Evolutionary conservation across 92 coral and sea anemone species (phyloP).

Genomic region (Heliopora coerulea): DNA sequence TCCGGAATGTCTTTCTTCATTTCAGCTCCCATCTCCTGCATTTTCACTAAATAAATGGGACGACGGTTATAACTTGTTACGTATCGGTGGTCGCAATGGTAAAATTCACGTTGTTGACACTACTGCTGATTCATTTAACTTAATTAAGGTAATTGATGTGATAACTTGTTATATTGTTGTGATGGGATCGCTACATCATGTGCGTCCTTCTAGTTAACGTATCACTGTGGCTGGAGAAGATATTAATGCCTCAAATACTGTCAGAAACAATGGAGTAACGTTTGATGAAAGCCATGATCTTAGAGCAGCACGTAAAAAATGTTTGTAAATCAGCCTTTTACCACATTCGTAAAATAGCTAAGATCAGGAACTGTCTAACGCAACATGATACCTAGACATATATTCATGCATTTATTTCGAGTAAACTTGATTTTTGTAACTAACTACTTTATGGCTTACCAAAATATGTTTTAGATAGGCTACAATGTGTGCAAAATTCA

Average conservation of each 20-base stretch:
- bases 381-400: not conserved
- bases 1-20: not conserved
- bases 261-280: slow-evolving; percentile 45
- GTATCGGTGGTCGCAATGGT: slow-evolving; percentile 87
- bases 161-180: no score
- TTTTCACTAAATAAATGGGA: slow-evolving; percentile 31
- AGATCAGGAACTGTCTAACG: slow-evolving; percentile 17
- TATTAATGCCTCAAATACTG: slow-evolving; percentile 28
- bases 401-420: not conserved
- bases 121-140: slow-evolving; percentile 61
- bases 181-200: no score
- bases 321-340: slow-evolving; percentile 47
- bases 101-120: slow-evolving; percentile 68
- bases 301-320: slow-evolving; percentile 45
- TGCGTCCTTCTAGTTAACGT: no score
- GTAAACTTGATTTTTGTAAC: slow-evolving; percentile 2
- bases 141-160: slow-evolving; percentile 57
- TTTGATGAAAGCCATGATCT: slow-evolving; percentile 42
- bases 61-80: slow-evolving; percentile 78
- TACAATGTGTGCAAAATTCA: slow-evolving; percentile 23
- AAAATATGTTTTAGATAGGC: not conserved
- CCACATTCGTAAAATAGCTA: slow-evolving; percentile 9
- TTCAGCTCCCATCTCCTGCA: slow-evolving; percentile 27
- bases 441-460: not conserved
- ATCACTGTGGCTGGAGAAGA: no score